Percentiles rank a stretch among this genome's conserved stretches.
Evolutionary conservation across 2,888 invertebrate species (phyloP).

Genomic region (Orchesella flavescens): DNA sequence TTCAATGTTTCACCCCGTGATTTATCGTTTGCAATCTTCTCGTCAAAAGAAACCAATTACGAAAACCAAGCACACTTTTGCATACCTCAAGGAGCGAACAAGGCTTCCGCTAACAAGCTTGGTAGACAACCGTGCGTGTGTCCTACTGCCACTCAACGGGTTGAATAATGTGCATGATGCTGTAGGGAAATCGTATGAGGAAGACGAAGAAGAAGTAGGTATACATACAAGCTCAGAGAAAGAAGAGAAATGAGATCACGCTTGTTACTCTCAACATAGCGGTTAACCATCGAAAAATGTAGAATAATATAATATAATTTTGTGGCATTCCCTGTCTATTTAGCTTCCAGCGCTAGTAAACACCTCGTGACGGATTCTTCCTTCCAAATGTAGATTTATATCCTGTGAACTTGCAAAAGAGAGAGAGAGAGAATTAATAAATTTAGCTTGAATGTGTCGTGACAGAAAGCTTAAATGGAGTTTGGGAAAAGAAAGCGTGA

Average conservation of each 20-base stretch:
- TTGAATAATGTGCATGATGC: constrained; percentile 53
- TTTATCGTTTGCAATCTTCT: constrained; percentile 71
- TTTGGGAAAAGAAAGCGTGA: no score
- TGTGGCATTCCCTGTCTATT: constrained; percentile 41
- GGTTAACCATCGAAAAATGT: constrained; percentile 3
- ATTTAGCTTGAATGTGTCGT: background rate
- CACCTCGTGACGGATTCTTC: background rate
- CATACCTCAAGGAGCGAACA: constrained; percentile 35
- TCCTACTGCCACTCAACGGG: constrained; percentile 55
- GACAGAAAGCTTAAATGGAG: background rate
- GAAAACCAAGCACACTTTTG: constrained; percentile 42
- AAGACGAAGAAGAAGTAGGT: no score
- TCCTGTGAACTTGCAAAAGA: background rate
- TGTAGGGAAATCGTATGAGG: background rate
- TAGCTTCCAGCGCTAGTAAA: constrained; percentile 7
- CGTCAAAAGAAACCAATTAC: constrained; percentile 72
- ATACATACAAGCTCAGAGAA: background rate
- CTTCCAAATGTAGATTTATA: no score
- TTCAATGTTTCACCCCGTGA: constrained; percentile 69
- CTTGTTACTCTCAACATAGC: background rate
- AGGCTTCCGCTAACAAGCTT: constrained; percentile 24
- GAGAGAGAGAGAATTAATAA: constrained; percentile 7
- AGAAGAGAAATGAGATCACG: constrained; percentile 3
- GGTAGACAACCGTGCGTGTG: constrained; percentile 41
- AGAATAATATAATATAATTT: constrained; percentile 27